Percentiles rank a stretch among this genome's conserved stretches.
Conservation (phyloP, 2,888 invertebrate species). For the Cremastinae sp. region DNA sequence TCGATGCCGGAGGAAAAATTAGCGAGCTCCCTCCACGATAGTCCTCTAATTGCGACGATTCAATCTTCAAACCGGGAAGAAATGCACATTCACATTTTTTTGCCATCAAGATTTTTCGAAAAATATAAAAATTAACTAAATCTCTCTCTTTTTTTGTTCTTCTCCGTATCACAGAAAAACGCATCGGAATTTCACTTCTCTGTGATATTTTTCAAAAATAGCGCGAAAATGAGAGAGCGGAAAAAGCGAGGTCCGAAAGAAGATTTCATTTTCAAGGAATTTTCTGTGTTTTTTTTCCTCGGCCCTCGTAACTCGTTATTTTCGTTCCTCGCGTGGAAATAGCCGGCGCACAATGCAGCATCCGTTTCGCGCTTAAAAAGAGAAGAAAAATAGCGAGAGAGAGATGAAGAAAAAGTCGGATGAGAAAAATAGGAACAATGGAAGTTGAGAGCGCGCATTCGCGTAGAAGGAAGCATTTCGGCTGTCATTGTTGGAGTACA, state of each 20-base stretch:
- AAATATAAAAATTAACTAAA: too few species aligned
- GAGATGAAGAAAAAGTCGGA: conserved; percentile 12
- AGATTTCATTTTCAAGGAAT: not conserved
- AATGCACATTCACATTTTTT: too few species aligned
- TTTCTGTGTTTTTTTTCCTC: not conserved
- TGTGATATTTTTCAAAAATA: not conserved
- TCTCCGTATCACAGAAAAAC: not conserved
- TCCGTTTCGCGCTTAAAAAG: not conserved
- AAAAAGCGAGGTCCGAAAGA: not conserved
- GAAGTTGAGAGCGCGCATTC: not conserved
- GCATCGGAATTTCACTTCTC: not conserved
- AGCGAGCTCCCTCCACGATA: too few species aligned
- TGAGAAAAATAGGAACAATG: conserved; percentile 24
- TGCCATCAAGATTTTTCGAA: too few species aligned
- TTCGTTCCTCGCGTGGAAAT: conserved; percentile 21
- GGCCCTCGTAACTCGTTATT: conserved; percentile 19
- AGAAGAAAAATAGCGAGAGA: too few species aligned
- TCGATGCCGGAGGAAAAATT: too few species aligned
- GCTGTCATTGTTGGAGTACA: conserved; percentile 5
- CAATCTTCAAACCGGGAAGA: too few species aligned
- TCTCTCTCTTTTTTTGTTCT: not conserved
- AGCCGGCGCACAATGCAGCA: not conserved
- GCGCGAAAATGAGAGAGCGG: not conserved
- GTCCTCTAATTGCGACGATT: too few species aligned
- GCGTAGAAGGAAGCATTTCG: not conserved